These are phyloP conservation scores for Psittacula echo DNA, from an alignment of 2,797 vertebrate species.

Conservation along the genomic window DNA sequence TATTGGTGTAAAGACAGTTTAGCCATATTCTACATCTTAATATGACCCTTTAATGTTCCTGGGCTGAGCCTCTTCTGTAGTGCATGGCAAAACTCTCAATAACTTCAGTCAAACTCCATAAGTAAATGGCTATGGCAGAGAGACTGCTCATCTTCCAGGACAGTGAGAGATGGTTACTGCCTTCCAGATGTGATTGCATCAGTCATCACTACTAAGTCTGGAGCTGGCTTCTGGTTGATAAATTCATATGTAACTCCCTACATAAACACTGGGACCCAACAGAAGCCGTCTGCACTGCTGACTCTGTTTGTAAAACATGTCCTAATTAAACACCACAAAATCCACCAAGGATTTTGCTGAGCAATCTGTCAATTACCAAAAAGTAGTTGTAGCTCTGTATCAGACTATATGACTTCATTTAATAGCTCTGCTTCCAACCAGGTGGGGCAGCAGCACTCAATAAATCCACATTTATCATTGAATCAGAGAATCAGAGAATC, in stretches of 20 bases:
- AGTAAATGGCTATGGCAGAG: not conserved
- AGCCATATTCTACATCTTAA: not conserved
- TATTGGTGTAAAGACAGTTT: not conserved
- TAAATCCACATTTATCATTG: accelerated
- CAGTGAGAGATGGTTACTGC: not conserved
- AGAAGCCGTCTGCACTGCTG: not conserved
- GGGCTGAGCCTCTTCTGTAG: not conserved
- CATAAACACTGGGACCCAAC: not conserved
- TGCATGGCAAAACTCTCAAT: not conserved
- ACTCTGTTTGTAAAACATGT: not conserved
- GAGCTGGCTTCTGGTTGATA: not conserved
- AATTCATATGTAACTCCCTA: not conserved
- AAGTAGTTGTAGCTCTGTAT: not conserved
- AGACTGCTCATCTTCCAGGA: not conserved
- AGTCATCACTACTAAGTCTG: not conserved
- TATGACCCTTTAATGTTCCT: not conserved
- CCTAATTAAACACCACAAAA: not conserved
- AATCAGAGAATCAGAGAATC: not conserved
- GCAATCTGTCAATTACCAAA: not conserved
- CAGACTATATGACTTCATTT: not conserved
- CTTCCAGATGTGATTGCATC: not conserved
- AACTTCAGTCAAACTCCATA: not conserved
- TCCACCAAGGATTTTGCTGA: not conserved
- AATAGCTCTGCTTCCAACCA: not conserved
- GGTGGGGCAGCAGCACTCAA: not conserved